phyloP scores from a whole-genome alignment of 2,797 vertebrate species.

The Okamejei kenojei region DNA sequence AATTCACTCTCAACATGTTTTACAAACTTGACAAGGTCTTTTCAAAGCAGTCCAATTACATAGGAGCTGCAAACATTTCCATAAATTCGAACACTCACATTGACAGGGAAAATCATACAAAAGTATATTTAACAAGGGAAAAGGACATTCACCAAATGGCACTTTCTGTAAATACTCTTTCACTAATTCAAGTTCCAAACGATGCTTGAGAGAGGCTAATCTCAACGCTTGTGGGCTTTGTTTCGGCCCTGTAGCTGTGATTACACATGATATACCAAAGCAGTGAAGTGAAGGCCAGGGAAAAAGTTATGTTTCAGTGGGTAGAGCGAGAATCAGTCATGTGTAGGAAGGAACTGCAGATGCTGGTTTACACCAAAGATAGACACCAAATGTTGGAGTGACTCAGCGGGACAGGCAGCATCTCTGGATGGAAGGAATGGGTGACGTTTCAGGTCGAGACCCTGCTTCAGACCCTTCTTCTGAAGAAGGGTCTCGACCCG shows the following conservation, averaged over 20 bases:
- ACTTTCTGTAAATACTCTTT: not conserved
- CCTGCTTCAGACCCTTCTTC: no score
- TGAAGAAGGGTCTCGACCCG: no score
- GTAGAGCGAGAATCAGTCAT: not conserved
- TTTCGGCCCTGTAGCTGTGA: not conserved
- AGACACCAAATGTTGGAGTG: no score
- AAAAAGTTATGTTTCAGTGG: slow-evolving; percentile 13
- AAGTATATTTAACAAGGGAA: not conserved
- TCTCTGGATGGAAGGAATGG: no score
- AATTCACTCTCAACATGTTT: not conserved
- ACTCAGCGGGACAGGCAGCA: no score
- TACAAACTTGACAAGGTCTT: not conserved
- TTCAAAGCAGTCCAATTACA: not conserved
- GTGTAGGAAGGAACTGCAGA: no score
- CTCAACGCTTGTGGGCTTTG: not conserved
- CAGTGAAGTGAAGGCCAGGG: not conserved
- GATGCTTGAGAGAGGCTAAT: not conserved
- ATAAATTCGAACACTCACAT: not conserved
- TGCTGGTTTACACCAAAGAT: no score
- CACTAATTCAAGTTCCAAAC: not conserved
- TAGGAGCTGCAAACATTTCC: not conserved
- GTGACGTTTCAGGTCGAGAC: no score
- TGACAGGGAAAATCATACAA: not conserved
- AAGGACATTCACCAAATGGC: not conserved
- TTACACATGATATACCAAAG: not conserved